These are phyloP conservation scores for Microplitis demolitor DNA, from an alignment of 1,140 invertebrate species.

Conservation along the genomic window DNA sequence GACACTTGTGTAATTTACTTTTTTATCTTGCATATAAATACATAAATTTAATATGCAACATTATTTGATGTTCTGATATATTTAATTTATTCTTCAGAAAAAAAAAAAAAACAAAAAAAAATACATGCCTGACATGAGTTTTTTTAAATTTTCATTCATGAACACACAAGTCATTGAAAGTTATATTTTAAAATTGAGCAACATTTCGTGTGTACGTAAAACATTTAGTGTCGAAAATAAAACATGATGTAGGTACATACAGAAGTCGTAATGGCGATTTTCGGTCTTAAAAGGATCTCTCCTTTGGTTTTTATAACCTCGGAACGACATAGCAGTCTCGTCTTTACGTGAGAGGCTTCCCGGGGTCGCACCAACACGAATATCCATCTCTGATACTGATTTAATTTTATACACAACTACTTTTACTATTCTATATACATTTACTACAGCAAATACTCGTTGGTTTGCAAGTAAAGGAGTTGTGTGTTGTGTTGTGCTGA, in stretches of 20 bases:
- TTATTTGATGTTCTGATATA: no score
- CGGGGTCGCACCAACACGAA: background rate
- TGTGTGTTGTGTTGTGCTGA: no score
- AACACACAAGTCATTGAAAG: no score
- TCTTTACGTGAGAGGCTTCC: background rate
- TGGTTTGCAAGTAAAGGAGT: no score
- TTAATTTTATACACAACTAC: background rate
- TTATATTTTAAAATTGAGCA: background rate
- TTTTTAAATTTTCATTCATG: no score
- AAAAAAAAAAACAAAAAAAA: no score
- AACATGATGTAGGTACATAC: background rate
- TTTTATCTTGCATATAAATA: no score
- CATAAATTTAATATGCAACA: no score
- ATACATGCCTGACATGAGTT: no score
- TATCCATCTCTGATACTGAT: background rate
- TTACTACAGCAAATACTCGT: no score
- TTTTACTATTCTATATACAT: background rate
- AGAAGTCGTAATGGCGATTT: slow-evolving; percentile 14
- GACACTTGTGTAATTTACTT: no score
- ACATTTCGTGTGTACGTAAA: background rate
- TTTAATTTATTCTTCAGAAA: no score
- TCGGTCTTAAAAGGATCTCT: slow-evolving; percentile 8
- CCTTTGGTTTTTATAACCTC: background rate
- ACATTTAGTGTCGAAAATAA: background rate
- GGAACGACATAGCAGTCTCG: background rate